Evolutionary conservation across 2,113 vertebrate species (phyloP).

Genomic region (Sigmodon hispidus): DNA sequence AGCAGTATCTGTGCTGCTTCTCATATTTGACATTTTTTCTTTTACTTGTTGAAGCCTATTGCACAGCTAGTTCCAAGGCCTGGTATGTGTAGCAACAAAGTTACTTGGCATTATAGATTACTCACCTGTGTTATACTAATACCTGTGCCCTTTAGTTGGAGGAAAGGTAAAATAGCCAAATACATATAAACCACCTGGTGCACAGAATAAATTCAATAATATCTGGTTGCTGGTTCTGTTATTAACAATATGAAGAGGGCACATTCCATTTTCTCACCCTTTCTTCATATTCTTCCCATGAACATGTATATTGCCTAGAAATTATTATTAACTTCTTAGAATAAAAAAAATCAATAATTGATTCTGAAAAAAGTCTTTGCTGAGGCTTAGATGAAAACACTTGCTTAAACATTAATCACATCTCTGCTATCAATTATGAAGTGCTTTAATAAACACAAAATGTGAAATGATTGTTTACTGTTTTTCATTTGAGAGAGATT

Average conservation of each 20-base stretch:
- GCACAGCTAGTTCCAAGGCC: background rate
- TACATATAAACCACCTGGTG: background rate
- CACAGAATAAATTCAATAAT: background rate
- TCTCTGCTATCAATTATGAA: constrained; percentile 59
- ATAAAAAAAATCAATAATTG: constrained; percentile 30
- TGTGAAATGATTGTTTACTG: constrained; percentile 51
- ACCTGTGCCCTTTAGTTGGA: background rate
- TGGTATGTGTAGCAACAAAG: background rate
- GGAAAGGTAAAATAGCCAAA: background rate
- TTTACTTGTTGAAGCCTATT: background rate
- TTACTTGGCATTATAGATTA: background rate
- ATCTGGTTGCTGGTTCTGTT: constrained; percentile 28
- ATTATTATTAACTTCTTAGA: constrained; percentile 20
- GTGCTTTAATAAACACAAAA: constrained; percentile 59
- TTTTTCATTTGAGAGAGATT: constrained; percentile 67
- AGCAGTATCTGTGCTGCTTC: background rate
- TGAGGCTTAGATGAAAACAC: constrained; percentile 50
- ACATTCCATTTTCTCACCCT: background rate
- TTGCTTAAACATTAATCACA: constrained; percentile 65
- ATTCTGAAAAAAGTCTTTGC: constrained; percentile 32
- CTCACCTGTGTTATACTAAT: background rate
- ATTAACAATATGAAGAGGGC: background rate
- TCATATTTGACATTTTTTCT: background rate
- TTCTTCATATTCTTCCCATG: background rate
- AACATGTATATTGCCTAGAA: constrained; percentile 15